Evolutionary conservation across 2,797 vertebrate genomes (phyloP).

Genomic region (Aphelocoma californica): DNA sequence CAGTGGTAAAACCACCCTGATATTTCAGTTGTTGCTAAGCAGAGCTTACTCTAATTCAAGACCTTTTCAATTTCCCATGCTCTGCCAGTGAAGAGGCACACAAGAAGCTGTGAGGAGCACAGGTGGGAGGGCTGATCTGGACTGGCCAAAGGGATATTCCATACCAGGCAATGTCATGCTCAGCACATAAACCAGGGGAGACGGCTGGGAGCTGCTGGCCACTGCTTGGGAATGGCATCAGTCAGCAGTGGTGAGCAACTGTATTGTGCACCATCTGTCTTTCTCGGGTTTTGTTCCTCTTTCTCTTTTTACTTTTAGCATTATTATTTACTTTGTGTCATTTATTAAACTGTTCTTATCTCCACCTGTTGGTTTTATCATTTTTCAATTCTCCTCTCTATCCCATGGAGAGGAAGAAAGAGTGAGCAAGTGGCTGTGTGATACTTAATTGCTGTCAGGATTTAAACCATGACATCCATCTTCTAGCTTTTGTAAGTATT

Average conservation of each 20-base stretch:
- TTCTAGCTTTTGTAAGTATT: not conserved
- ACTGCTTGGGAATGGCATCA: not conserved
- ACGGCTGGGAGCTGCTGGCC: not conserved
- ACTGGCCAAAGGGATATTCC: not conserved
- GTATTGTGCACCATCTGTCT: not conserved
- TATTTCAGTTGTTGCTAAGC: not conserved
- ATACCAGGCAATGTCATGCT: not conserved
- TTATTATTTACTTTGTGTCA: not conserved
- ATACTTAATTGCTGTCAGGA: not conserved
- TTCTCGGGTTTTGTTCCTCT: not conserved
- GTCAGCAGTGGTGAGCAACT: not conserved
- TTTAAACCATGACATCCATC: not conserved
- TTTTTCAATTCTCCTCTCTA: not conserved
- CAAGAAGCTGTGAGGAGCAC: not conserved
- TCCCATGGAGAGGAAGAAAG: not conserved
- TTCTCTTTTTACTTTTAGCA: not conserved
- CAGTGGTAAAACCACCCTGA: not conserved
- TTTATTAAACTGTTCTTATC: not conserved
- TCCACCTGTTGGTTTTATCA: not conserved
- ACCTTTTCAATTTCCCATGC: not conserved
- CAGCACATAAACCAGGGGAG: not conserved
- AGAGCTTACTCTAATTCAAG: not conserved
- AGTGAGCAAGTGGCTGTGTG: not conserved
- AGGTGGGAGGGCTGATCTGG: not conserved
- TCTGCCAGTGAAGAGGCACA: not conserved